Evolutionary conservation across 2,888 invertebrate species (phyloP), one percentile per base, ranked within the genome.

Genomic region (Laspeyria flexula): DNA sequence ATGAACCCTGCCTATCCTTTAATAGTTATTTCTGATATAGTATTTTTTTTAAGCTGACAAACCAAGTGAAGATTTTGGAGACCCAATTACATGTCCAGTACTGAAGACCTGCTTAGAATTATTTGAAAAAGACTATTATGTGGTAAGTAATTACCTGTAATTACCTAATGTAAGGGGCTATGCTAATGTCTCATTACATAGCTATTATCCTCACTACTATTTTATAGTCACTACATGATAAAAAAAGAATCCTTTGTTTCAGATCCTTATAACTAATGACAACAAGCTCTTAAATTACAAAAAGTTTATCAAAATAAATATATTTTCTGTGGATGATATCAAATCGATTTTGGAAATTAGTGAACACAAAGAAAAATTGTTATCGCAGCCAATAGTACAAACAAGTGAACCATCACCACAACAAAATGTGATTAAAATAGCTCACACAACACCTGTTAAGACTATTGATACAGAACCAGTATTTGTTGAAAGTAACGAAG

Each of bases 201-300:
- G n/a, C n/a, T n/a, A n/a, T n/a, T n/a, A n/a, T n/a, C n/a, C n/a
- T n/a, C n/a, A n/a, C n/a, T n/a, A n/a, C n/a, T n/a, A n/a, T n/a
- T n/a, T n/a, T n/a, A n/a, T n/a, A n/a, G n/a, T n/a, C n/a, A n/a
- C n/a, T n/a, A n/a, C n/a, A n/a, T n/a, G n/a, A n/a, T 21, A 5
- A 21, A 5, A 21, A 21, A 21, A 3, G 21, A 3, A 21, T 5
- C 21, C 21, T 21, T 27, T 25, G 16, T 80, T 85, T 52, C 55
- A 88, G 88, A 57, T 86, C 23, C 65, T 86, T 13, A 47, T 88
- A 27, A 73, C 79, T 10, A 77, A 83, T 51, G 68, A 81, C 46
- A 56, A 55, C 11, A 66, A 75, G 38, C 53, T 82, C 27, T 50
- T 74, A 25, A 56, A 45, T 31, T 65, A 63, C 30, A 73, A 73